A percentile compares a stretch with the other conserved stretches of the same genome.
Conservation (phyloP, 2,113 vertebrate species). For the Pangasianodon gigas region DNA sequence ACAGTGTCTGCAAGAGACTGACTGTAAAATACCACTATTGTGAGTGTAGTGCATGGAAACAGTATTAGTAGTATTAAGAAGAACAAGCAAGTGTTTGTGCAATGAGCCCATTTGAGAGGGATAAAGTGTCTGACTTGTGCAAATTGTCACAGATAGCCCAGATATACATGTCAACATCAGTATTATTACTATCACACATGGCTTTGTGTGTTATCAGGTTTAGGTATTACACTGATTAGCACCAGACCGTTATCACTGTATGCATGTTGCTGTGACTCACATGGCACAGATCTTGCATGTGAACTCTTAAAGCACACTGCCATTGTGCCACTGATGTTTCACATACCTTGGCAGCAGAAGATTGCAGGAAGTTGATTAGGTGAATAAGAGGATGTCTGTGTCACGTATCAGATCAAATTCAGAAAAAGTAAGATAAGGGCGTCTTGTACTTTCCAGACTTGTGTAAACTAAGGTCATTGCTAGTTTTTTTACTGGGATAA, state of each 20-base stretch:
- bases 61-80: background rate
- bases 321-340: background rate
- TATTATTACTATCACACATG: background rate
- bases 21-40: background rate
- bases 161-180: background rate
- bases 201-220: background rate
- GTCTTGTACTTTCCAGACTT: background rate
- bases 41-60: background rate
- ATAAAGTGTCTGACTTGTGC: background rate
- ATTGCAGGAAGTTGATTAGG: background rate
- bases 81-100: background rate
- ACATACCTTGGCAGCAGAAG: background rate
- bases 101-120: background rate
- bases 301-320: background rate
- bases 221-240: background rate
- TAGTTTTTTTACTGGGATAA: background rate
- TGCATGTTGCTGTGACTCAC: constrained; percentile 5
- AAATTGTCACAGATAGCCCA: background rate
- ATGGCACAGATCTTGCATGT: constrained; percentile 17
- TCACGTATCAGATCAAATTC: background rate
- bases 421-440: background rate
- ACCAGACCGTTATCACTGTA: background rate
- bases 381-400: background rate
- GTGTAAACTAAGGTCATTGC: background rate
- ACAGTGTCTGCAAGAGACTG: background rate